Conservation (phyloP, 1,140 invertebrate genomes). For the Diploscapter pachys region DNA sequence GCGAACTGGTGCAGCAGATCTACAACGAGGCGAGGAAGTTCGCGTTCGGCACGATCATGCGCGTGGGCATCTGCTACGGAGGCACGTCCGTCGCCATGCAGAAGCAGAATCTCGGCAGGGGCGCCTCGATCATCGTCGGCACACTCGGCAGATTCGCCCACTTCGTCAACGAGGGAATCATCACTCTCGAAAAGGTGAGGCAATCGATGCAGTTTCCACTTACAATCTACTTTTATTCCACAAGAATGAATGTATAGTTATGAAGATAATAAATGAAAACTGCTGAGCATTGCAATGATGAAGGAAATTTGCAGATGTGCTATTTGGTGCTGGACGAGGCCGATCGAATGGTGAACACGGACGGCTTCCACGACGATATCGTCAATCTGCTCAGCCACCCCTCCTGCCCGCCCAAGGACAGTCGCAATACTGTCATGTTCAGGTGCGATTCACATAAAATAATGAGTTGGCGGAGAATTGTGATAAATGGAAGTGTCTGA, state of each 20-base stretch:
- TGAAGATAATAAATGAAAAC: too few species aligned
- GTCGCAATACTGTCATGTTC: slow-evolving; percentile 65
- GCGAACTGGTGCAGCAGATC: slow-evolving; percentile 92
- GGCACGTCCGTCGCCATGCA: slow-evolving; percentile 4
- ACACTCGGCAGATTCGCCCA: slow-evolving; percentile 86
- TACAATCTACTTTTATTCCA: slow-evolving; percentile 56
- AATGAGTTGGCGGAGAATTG: neutral
- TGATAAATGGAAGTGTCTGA: neutral
- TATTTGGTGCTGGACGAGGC: slow-evolving; percentile 90
- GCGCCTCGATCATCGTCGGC: slow-evolving; percentile 84
- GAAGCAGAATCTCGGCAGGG: slow-evolving; percentile 61
- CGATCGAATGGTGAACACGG: slow-evolving; percentile 85
- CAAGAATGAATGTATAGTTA: too few species aligned
- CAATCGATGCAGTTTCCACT: slow-evolving; percentile 58
- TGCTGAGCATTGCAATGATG: too few species aligned
- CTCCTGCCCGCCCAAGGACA: slow-evolving; percentile 46
- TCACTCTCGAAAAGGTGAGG: slow-evolving; percentile 9
- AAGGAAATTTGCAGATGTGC: slow-evolving; percentile 62
- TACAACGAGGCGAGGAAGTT: slow-evolving; percentile 94
- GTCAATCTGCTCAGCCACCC: slow-evolving; percentile 27
- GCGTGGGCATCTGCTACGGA: slow-evolving; percentile 39
- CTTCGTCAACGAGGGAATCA: slow-evolving; percentile 71
- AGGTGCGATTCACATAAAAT: slow-evolving; percentile 30
- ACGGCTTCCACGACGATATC: slow-evolving; percentile 46
- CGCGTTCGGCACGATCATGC: slow-evolving; percentile 68